Conservation (phyloP, 2,888 invertebrate species). For the Lasioglossum leucozonium region DNA sequence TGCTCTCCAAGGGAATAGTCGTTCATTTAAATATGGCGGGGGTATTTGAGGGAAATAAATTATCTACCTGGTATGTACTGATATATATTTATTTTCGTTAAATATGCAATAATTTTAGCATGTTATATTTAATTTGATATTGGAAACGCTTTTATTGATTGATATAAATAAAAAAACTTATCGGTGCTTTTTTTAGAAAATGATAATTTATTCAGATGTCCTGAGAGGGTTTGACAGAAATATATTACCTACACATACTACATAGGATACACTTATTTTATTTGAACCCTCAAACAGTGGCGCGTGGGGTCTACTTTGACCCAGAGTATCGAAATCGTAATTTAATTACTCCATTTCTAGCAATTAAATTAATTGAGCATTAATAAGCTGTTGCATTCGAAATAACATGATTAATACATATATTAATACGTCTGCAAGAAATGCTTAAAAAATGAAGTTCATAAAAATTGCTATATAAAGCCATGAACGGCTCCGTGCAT, state of each 20-base stretch:
- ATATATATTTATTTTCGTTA: neutral
- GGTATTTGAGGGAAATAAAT: neutral
- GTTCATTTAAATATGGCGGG: neutral
- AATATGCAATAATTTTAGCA: neutral
- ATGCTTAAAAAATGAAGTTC: neutral
- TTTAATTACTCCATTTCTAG: neutral
- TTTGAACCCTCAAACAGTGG: neutral
- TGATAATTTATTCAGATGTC: no score
- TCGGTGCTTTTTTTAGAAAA: no score
- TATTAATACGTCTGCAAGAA: neutral
- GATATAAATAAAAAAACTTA: neutral
- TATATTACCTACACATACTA: no score
- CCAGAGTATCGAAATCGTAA: neutral
- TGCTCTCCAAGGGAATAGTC: neutral
- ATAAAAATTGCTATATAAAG: neutral
- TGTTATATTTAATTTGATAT: neutral
- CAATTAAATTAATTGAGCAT: neutral
- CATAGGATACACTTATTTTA: neutral
- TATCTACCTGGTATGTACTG: neutral
- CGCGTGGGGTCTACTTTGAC: neutral
- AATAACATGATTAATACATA: neutral
- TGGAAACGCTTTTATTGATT: neutral
- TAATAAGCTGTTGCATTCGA: neutral
- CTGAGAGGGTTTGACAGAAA: no score
- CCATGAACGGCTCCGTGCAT: neutral